phyloP scores from a whole-genome alignment of 64 coral and sea anemone species.

The Cladopsammia gracilis region DNA sequence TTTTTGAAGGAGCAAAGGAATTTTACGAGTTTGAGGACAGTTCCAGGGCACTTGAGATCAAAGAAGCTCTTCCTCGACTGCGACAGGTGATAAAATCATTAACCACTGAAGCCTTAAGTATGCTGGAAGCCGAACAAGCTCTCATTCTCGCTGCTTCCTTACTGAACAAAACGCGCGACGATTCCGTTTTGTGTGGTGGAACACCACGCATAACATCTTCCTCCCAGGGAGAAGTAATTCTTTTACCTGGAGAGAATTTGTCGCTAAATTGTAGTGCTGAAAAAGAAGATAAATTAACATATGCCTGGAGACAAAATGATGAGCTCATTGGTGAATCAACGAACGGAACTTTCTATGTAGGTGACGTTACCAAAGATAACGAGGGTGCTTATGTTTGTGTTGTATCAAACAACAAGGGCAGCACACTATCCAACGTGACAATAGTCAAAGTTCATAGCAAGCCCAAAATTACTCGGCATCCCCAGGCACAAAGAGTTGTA shows the following conservation, averaged over 20 bases:
- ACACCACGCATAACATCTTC: not conserved
- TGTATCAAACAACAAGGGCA: conserved; percentile 59
- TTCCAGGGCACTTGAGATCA: not conserved
- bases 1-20: conserved; percentile 30
- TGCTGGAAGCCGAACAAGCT: not conserved
- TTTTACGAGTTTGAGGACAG: conserved; percentile 13
- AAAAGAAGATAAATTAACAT: not conserved
- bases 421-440: conserved; percentile 5
- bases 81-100: not conserved
- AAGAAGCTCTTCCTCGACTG: not conserved
- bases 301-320: conserved; percentile 37
- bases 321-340: not conserved
- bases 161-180: conserved; percentile 29
- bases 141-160: not conserved
- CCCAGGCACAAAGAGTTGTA: conserved; percentile 2
- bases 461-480: conserved; percentile 31
- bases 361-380: not conserved
- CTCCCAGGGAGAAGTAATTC: not conserved
- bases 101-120: not conserved
- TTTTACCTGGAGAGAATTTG: conserved; percentile 15
- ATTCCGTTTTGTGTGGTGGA: conserved; percentile 20
- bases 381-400: conserved; percentile 45
- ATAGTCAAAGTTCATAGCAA: conserved; percentile 20
- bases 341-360: conserved; percentile 27
- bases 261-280: conserved; percentile 13